These are phyloP conservation scores for Chascanopsetta lugubris DNA, from an alignment of 2,113 vertebrate species.

Conservation along the genomic window DNA sequence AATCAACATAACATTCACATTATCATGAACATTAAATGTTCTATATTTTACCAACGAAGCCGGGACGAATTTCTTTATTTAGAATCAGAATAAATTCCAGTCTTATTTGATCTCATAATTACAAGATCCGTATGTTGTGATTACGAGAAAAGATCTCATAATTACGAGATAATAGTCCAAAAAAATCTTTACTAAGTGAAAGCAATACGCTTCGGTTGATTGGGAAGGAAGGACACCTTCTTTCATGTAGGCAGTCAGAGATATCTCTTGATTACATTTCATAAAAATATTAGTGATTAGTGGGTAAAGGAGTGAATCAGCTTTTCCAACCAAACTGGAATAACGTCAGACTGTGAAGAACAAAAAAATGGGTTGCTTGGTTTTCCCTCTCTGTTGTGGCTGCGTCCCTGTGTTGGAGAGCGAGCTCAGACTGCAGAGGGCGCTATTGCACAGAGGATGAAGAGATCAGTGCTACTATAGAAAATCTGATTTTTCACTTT, in stretches of 20 bases:
- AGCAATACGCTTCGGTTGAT: no score
- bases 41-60: no score
- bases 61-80: no score
- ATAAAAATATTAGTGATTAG: conserved; percentile 53
- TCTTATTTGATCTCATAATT: no score
- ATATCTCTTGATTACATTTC: conserved; percentile 9
- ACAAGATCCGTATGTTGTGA: no score
- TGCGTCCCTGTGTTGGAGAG: neutral
- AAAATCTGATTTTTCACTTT: neutral
- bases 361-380: neutral
- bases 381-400: conserved; percentile 3
- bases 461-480: neutral
- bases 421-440: conserved; percentile 34
- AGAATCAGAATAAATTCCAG: no score
- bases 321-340: conserved; percentile 1
- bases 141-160: no score
- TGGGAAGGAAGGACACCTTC: neutral
- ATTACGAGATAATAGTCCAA: no score
- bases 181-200: no score
- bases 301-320: conserved; percentile 17
- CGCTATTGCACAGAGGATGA: conserved; percentile 19
- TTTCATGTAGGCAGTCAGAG: conserved; percentile 9
- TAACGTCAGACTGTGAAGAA: conserved; percentile 4
- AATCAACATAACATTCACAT: no score
- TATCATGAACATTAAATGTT: no score